A percentile compares a stretch with the other conserved stretches of the same genome.
Conservation (phyloP, 2,113 vertebrate species). For the Neomonachus schauinslandi region DNA sequence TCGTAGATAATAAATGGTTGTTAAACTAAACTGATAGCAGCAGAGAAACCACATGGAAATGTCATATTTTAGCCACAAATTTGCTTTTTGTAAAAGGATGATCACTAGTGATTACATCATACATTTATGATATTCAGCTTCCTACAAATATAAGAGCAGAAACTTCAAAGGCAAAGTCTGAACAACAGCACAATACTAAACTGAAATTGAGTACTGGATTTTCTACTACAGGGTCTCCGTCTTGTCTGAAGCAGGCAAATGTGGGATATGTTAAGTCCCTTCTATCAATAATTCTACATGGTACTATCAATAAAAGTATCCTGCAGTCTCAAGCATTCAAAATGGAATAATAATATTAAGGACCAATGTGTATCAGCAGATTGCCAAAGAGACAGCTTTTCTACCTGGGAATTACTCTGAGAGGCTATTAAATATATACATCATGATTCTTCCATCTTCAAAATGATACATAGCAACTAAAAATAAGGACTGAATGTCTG, state of each 20-base stretch:
- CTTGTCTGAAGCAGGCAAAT: constrained; percentile 44
- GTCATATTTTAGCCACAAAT: constrained; percentile 8
- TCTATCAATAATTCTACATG: constrained; percentile 25
- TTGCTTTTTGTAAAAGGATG: constrained; percentile 36
- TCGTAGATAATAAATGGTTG: constrained; percentile 28
- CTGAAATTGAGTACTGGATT: constrained; percentile 3
- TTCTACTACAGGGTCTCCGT: not conserved
- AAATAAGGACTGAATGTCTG: constrained; percentile 22
- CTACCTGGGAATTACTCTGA: constrained; percentile 2
- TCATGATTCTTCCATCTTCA: constrained; percentile 25
- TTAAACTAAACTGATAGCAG: constrained; percentile 50
- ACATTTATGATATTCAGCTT: constrained; percentile 25
- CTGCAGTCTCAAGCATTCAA: constrained; percentile 18
- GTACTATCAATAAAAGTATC: constrained; percentile 28
- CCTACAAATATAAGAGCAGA: constrained; percentile 34
- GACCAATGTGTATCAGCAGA: constrained; percentile 3
- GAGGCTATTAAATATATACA: constrained; percentile 46
- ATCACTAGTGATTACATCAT: constrained; percentile 17
- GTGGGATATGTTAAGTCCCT: not conserved
- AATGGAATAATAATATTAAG: constrained; percentile 47
- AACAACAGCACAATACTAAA: constrained; percentile 24
- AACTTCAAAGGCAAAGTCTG: constrained; percentile 45
- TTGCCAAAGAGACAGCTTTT: constrained; percentile 55
- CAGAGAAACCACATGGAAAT: constrained; percentile 42
- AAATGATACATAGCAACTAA: not conserved